phyloP scores from a whole-genome alignment of 2,888 invertebrate species.

The Thumatha senex region DNA sequence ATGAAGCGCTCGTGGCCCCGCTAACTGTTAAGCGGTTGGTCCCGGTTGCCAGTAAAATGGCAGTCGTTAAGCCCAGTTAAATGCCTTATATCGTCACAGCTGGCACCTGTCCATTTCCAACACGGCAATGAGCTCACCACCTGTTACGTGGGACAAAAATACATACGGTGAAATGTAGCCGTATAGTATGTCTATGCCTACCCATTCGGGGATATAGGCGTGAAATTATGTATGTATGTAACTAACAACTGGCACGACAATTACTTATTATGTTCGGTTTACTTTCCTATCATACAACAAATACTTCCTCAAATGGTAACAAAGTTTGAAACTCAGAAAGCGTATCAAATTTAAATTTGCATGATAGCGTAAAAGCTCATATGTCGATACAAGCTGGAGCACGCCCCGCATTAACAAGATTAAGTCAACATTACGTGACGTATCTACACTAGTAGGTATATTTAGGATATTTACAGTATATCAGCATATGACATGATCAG shows the following conservation, averaged over 20 bases:
- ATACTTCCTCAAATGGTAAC: conserved; percentile 45
- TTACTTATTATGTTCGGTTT: conserved; percentile 35
- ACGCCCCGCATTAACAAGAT: conserved; percentile 65
- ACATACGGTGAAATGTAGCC: too few relatives aligned
- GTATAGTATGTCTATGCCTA: too few relatives aligned
- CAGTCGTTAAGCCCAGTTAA: too few relatives aligned
- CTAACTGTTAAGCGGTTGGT: too few relatives aligned
- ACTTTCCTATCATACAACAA: conserved; percentile 40
- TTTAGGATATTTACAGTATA: conserved; percentile 45
- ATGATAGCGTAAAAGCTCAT: conserved; percentile 70
- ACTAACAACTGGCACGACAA: neutral
- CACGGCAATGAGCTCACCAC: too few relatives aligned
- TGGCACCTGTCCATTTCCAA: too few relatives aligned
- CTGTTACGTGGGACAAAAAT: too few relatives aligned
- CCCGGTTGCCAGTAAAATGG: too few relatives aligned
- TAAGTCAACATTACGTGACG: conserved; percentile 69
- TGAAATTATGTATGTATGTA: too few relatives aligned
- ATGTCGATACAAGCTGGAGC: conserved; percentile 60
- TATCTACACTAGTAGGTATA: conserved; percentile 42
- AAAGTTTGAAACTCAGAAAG: conserved; percentile 53
- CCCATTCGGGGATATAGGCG: too few relatives aligned
- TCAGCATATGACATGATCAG: conserved; percentile 26
- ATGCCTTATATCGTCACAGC: too few relatives aligned
- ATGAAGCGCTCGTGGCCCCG: too few relatives aligned
- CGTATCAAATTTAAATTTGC: conserved; percentile 72